phyloP scores from a whole-genome alignment of 2,888 invertebrate species.

The Cephus pulcher region DNA sequence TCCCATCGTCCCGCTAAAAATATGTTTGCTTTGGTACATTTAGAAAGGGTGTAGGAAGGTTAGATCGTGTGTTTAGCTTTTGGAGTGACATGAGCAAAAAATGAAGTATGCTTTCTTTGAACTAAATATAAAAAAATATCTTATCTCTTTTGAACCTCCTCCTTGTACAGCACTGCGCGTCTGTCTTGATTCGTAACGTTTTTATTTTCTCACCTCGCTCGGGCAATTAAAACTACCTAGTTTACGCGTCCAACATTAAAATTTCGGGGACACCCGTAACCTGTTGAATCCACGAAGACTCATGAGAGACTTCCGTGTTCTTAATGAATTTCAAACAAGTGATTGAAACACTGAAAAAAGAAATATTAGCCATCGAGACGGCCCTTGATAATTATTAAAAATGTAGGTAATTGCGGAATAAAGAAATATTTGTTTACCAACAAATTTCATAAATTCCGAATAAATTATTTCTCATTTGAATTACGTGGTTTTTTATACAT shows the following conservation, averaged over 20 bases:
- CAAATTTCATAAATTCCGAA: background rate
- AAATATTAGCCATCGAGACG: background rate
- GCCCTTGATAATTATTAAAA: background rate
- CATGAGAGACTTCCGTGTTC: background rate
- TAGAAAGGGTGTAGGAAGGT: background rate
- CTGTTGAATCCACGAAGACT: background rate
- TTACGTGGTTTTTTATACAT: background rate
- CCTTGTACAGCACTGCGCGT: background rate
- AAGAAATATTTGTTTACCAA: background rate
- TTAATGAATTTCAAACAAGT: background rate
- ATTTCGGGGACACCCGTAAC: background rate
- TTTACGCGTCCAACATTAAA: background rate
- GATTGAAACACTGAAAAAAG: background rate
- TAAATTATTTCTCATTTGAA: background rate
- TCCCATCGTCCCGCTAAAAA: background rate
- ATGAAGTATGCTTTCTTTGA: slow-evolving; percentile 4
- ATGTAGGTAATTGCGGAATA: background rate
- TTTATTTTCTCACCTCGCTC: background rate
- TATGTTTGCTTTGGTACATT: slow-evolving; percentile 3
- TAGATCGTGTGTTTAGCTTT: background rate
- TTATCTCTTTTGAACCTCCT: background rate
- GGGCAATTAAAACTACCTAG: background rate
- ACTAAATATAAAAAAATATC: background rate
- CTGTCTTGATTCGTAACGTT: background rate
- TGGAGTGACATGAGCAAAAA: background rate